Base-by-base conservation (phyloP, 2,797 vertebrate species). In the Miichthys miiuy region DNA sequence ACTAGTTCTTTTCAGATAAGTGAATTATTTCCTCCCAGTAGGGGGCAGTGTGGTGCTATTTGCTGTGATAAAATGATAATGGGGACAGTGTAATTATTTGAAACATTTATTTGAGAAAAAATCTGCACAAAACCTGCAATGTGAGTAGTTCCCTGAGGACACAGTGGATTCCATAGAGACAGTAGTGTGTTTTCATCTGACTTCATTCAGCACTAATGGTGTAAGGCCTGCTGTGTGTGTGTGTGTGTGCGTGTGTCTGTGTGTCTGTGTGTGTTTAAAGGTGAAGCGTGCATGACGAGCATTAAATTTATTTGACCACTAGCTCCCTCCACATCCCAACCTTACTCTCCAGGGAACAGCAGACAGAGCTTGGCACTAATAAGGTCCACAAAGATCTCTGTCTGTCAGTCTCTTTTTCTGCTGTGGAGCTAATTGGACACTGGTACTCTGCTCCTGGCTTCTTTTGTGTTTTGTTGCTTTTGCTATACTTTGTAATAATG, bases 361-460 rank as follows among this genome's bases (percentile, higher is more conserved):
- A 66, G 77, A 27, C 63, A 75, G 57, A 75, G 58, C 42, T n/a
- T n/a, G 16, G 18, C 5, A 0, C 51, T 78, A 88, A 88, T 79
- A 81, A 84, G 71, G 54, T 78, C 71, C 56, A 27, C 66, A 79
- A 4, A 79, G 63, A 79, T 34, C 13, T 1, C 2, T 18, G 2
- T 63, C 17, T 48, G 12, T 12, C 34, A 1, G 11, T 63, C 62
- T 57, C 25, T 48, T 48, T 58, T 41, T 60, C 50, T 73, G 42
- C 46, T 78, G 30, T 14, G 8, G 9, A 57, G 54, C 68, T 88
- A 89, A 91, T 82, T 90, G 84, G 81, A 81, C 63, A 17, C 50
- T 7, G 4, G 14, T 34, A 58, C 56, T 77, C 72, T 75, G 63
- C 58, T 72, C 27, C 50, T 69, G 34, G 55, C 34, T 25, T 23